phyloP scores from a whole-genome alignment of 2,113 vertebrate genomes.

The Kryptolebias marmoratus region DNA sequence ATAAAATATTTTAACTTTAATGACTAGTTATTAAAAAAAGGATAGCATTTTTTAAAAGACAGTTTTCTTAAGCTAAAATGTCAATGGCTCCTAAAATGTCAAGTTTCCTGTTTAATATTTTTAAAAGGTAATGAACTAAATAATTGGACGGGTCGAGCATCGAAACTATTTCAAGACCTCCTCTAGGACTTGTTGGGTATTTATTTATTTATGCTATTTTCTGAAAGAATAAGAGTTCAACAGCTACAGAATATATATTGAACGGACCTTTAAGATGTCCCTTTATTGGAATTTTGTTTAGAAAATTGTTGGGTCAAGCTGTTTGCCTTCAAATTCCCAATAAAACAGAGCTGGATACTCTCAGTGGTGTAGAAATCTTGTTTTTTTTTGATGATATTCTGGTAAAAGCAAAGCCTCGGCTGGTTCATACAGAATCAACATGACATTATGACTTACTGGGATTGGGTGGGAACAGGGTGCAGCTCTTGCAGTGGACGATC shows the following conservation, averaged over 20 bases:
- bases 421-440: constrained; percentile 1
- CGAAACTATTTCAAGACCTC: neutral
- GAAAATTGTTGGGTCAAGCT: neutral
- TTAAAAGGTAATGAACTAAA: neutral
- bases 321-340: too few species aligned
- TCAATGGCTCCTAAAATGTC: neutral
- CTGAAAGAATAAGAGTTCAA: neutral
- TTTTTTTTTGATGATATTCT: neutral
- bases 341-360: too few species aligned
- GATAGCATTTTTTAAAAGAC: neutral
- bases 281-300: neutral
- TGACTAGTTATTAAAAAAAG: neutral
- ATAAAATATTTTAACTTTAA: neutral
- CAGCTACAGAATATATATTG: neutral
- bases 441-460: constrained; percentile 85
- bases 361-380: neutral
- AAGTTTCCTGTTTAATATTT: neutral
- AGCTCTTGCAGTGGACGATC: constrained; percentile 98
- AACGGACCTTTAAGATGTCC: neutral
- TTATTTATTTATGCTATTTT: neutral
- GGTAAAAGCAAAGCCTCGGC: neutral
- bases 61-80: too few species aligned
- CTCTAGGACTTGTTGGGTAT: neutral
- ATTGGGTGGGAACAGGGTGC: constrained; percentile 95
- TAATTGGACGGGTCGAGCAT: neutral